Base-by-base conservation (phyloP, 35 echinoderm and acorn worm species). In the Anneissia japonica region DNA sequence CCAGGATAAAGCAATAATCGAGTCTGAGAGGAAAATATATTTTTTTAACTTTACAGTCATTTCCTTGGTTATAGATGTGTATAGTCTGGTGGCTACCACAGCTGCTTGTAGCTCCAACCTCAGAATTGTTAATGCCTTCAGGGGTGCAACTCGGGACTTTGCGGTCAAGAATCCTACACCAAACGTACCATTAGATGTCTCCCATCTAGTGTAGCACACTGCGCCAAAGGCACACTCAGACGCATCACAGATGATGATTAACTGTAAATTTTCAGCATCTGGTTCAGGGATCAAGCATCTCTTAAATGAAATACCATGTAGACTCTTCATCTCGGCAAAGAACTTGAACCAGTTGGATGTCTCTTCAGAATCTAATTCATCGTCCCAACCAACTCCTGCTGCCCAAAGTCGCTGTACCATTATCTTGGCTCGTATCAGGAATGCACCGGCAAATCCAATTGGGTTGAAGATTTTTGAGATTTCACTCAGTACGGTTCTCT, bases 371-470 rank as follows among this genome's bases (percentile, higher is more conserved):
- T 74, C 35, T 31, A 94, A 77, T 51, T 78, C 84, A 34, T 81
- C 40, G 75, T 90, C 84, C 92, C 92, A 94, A 56, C 41, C 88
- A 9, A 90, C 37, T 16, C 92, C 88, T 46, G 80, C 11, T 40
- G 86, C 34, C 92, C 88, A 94, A 32, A 94, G 84, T 30, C 74
- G 35, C 35, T 94, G 92, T 77, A 94, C 75, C 31, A 88, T 80
- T 11, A 94, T 94, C 81, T 94, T 94, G 0, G 92, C 92, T 30
- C 75, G 39, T 13, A 94, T 89, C 31, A 90, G 32, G 73, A 93
- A 90, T 13, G 92, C 83, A 11, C 87, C 39, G 30, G 84, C 92
- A 93, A 94, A 94, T 43, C 92, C 92, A 19, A 90, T 86, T 29
- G 92, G 88, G 43, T 94, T 88, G 46, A 94, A 94, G 37, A 90